phyloP scores from a whole-genome alignment of 1,140 invertebrate genomes.

The Drosophila pallidifrons region DNA sequence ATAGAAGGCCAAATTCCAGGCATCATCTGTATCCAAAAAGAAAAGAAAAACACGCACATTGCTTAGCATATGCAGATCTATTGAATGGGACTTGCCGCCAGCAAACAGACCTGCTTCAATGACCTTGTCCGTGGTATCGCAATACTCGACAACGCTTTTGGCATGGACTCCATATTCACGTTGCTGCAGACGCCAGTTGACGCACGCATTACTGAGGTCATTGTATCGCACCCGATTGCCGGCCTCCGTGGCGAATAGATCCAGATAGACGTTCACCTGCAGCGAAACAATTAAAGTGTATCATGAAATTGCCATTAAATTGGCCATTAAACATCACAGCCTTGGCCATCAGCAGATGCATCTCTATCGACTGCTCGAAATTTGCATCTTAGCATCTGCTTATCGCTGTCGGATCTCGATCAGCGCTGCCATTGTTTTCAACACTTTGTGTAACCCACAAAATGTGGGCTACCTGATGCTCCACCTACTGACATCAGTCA shows the following conservation, averaged over 20 bases:
- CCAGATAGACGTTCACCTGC: constrained; percentile 76
- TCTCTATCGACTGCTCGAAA: constrained; percentile 28
- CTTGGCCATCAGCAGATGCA: constrained; percentile 68
- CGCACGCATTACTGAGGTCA: constrained; percentile 65
- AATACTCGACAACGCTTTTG: constrained; percentile 78
- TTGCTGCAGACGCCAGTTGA: constrained; percentile 70
- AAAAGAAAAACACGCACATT: neutral
- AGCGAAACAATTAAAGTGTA: constrained; percentile 22
- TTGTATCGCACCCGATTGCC: constrained; percentile 64
- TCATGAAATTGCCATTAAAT: constrained; percentile 45
- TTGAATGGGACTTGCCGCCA: neutral
- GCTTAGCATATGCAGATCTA: neutral
- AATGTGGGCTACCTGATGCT: constrained; percentile 49
- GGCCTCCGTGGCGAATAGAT: constrained; percentile 66
- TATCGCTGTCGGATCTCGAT: constrained; percentile 2
- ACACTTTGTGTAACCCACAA: constrained; percentile 49
- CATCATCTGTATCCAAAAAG: constrained; percentile 32
- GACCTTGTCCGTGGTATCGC: constrained; percentile 55
- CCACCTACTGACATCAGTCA: constrained; percentile 51
- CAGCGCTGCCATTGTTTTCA: constrained; percentile 13
- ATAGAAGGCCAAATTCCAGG: constrained; percentile 75
- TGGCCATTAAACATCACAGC: constrained; percentile 35
- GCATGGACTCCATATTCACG: constrained; percentile 60
- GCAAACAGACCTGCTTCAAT: constrained; percentile 56
- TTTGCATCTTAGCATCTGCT: constrained; percentile 39